Evolutionary conservation across 2,888 invertebrate species (phyloP).

Genomic region (Eucriotettix oculatus): DNA sequence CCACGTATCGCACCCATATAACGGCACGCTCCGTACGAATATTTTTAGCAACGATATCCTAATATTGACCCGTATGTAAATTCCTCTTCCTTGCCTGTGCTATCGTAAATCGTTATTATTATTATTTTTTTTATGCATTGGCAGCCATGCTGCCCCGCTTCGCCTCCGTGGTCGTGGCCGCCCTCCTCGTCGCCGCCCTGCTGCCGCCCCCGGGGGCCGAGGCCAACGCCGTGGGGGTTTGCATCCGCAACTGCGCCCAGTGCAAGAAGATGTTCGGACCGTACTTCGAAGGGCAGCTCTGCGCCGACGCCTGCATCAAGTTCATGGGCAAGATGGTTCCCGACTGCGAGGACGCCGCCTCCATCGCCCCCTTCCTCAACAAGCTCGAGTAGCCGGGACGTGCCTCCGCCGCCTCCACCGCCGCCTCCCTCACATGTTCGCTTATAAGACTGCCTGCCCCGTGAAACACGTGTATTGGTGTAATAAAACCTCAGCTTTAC

Average conservation of each 20-base stretch:
- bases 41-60: too few species aligned
- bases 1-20: too few species aligned
- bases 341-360: constrained; percentile 67
- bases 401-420: not conserved
- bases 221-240: constrained; percentile 33
- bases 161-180: not conserved
- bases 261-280: constrained; percentile 78
- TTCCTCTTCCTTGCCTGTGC: too few species aligned
- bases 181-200: not conserved
- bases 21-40: too few species aligned
- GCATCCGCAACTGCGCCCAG: constrained; percentile 75
- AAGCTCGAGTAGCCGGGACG: constrained; percentile 27
- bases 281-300: constrained; percentile 72
- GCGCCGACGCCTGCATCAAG: constrained; percentile 70
- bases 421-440: not conserved
- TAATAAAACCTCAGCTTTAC: too few species aligned
- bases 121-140: too few species aligned
- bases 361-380: constrained; percentile 62
- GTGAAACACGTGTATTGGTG: too few species aligned
- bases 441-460: too few species aligned
- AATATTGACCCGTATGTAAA: too few species aligned
- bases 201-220: not conserved
- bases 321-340: constrained; percentile 70
- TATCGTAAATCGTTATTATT: too few species aligned
- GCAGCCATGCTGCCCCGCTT: too few species aligned